Conservation (phyloP, 1,140 invertebrate species). For the Scaptomyza hsui region DNA sequence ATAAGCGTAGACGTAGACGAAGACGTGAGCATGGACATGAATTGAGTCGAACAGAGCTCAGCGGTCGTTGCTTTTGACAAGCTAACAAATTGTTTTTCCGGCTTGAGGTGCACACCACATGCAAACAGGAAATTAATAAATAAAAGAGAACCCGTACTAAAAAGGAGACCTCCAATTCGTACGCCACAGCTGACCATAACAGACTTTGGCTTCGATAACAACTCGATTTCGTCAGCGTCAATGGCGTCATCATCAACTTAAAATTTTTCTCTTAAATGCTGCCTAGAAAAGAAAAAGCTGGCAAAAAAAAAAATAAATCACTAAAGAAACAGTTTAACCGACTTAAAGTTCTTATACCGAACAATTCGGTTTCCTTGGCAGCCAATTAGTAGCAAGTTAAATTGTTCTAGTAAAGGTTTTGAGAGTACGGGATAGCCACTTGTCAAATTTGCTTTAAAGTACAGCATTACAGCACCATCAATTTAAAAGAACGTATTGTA, state of each 20-base stretch:
- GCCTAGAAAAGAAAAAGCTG: conserved; percentile 24
- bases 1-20: conserved; percentile 3
- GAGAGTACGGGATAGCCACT: too few relatives aligned
- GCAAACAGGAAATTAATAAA: conserved; percentile 80
- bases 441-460: too few relatives aligned
- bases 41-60: conserved; percentile 3
- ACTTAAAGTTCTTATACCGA: neutral
- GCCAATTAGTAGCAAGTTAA: too few relatives aligned
- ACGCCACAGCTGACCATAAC: conserved; percentile 61
- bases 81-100: conserved; percentile 79
- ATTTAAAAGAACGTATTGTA: too few relatives aligned
- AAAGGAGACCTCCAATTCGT: conserved; percentile 30
- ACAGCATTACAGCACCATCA: too few relatives aligned
- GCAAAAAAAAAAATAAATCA: too few relatives aligned
- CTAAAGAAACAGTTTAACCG: too few relatives aligned
- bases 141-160: too few relatives aligned
- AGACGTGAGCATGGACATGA: conserved; percentile 9
- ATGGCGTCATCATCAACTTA: conserved; percentile 25
- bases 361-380: too few relatives aligned
- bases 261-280: conserved; percentile 15
- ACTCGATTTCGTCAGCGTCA: conserved; percentile 48
- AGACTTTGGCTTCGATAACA: conserved; percentile 36
- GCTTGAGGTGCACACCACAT: conserved; percentile 79
- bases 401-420: too few relatives aligned
- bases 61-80: conserved; percentile 70